Percentiles rank a stretch among this genome's conserved stretches.
Conservation (phyloP, 2,797 vertebrate genomes). For the Clarias fuscus region DNA sequence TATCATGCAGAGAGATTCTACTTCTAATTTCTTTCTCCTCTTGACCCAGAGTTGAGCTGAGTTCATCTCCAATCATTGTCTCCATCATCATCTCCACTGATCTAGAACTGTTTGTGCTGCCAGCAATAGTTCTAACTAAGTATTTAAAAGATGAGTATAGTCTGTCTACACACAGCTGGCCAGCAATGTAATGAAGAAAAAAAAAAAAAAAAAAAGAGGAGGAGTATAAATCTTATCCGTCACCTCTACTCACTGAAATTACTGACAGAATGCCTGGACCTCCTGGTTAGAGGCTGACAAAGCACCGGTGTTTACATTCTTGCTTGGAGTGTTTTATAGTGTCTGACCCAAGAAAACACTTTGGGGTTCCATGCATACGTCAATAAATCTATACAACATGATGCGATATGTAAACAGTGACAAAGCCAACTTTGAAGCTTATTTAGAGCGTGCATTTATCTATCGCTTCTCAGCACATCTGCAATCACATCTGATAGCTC, state of each 20-base stretch:
- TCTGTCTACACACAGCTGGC: background rate
- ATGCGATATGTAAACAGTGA: constrained; percentile 22
- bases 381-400: constrained; percentile 16
- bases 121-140: background rate
- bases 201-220: background rate
- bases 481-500: constrained; percentile 19
- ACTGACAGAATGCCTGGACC: constrained; percentile 14
- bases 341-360: constrained; percentile 9
- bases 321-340: background rate
- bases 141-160: constrained; percentile 19
- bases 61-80: background rate
- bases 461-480: constrained; percentile 18
- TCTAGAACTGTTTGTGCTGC: constrained; percentile 34
- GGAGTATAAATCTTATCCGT: constrained; percentile 9
- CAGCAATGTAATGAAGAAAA: background rate
- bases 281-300: constrained; percentile 13
- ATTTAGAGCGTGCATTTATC: constrained; percentile 23
- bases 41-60: constrained; percentile 7
- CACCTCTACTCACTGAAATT: background rate
- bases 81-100: constrained; percentile 12
- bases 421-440: constrained; percentile 1
- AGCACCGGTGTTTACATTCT: constrained; percentile 30
- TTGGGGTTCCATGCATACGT: background rate
- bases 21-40: background rate
- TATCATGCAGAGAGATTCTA: background rate